Base-by-base conservation (phyloP, 2,797 vertebrate species). In the Microctenopoma lineatum region DNA sequence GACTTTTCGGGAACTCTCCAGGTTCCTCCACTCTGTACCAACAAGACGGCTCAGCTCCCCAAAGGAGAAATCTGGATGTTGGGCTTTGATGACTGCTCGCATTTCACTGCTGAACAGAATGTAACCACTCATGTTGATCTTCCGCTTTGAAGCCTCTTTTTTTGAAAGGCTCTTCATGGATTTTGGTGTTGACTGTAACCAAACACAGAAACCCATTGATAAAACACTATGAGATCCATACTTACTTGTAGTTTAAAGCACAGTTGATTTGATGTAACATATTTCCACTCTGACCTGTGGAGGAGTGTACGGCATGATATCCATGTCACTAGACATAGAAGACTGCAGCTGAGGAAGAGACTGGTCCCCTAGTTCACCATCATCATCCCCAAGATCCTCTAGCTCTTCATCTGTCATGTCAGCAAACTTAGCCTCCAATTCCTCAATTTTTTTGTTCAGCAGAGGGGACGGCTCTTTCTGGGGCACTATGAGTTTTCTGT, bases 41-140 rank as follows among this genome's bases (percentile, higher is more conserved):
- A 99, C 98, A 1, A 99, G 95, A 51, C 98, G 96, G 85, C 98
- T 99, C 88, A 99, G 94, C 87, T 99, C 98, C 73, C 98, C 98
- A 66, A 99, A 99, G 64, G 98, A 98, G 87, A 98, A 99, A 90
- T 99, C 97, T 45, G 98, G 98, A 75, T 99, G 96, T 84, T 95
- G 96, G 83, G 98, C 96, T 91, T 99, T 99, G 89, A 99, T 99
- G 79, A 99, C 97, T 1, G 98, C 98, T 83, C 98, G 94, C 98
- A 99, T 99, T 88, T 99, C 98, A 51, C 98, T 99, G 94, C 98
- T 99, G 91, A 99, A 99, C 80, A 99, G 92, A 90, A 99, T 99
- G 92, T 99, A 99, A 72, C 98, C 98, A 25, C 98, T 99, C 97
- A 98, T 98, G 93, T 99, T 99, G 93, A 98, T 99, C 92, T 99